Conservation (phyloP, 2,888 invertebrate genomes). For the Sialis lutaria region DNA sequence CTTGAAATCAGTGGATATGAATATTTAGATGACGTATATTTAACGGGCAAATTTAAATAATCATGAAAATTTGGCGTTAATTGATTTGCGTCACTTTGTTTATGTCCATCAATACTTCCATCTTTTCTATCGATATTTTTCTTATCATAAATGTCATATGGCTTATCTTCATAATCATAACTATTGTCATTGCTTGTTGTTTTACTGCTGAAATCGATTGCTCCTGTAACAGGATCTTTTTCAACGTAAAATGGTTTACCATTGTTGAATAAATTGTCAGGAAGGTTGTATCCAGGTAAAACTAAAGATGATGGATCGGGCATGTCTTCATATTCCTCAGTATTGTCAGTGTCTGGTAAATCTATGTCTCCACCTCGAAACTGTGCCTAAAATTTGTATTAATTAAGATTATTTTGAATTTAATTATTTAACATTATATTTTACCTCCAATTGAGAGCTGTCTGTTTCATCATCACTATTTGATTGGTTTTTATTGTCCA, state of each 20-base stretch:
- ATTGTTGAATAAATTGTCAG: constrained; percentile 43
- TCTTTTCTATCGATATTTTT: constrained; percentile 28
- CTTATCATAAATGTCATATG: constrained; percentile 20
- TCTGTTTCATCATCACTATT: too few species aligned
- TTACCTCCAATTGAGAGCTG: too few species aligned
- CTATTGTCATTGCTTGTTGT: constrained; percentile 20
- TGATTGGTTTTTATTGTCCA: too few species aligned
- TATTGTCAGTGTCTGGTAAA: neutral
- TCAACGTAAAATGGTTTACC: constrained; percentile 53
- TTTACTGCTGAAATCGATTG: constrained; percentile 40
- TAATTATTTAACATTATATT: too few species aligned
- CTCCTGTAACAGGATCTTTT: constrained; percentile 48
- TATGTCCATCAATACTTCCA: constrained; percentile 22
- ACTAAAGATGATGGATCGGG: constrained; percentile 24
- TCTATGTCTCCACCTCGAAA: neutral
- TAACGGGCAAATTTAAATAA: constrained; percentile 43
- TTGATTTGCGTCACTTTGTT: constrained; percentile 42
- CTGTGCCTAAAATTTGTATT: neutral
- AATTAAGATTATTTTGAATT: too few species aligned
- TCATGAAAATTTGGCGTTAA: constrained; percentile 47
- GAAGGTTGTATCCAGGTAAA: constrained; percentile 25
- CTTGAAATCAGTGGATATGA: constrained; percentile 51
- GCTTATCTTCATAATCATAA: constrained; percentile 17
- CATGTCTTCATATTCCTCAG: constrained; percentile 17
- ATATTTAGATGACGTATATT: constrained; percentile 48